phyloP scores from a whole-genome alignment of 2,113 vertebrate species.

The Mirza zaza region DNA sequence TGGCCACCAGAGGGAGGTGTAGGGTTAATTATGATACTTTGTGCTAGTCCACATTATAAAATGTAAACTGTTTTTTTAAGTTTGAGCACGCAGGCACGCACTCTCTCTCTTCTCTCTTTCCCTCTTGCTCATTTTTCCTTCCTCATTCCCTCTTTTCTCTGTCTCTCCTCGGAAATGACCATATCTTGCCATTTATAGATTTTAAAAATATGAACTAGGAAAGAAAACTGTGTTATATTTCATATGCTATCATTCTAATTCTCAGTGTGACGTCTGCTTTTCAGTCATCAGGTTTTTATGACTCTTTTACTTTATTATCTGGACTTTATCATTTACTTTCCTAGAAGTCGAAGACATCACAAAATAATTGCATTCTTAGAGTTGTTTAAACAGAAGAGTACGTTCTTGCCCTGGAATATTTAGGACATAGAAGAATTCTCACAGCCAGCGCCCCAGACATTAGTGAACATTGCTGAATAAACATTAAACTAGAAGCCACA shows the following conservation, averaged over 20 bases:
- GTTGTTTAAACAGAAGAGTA: not conserved
- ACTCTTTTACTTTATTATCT: not conserved
- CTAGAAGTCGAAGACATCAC: not conserved
- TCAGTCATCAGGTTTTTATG: not conserved
- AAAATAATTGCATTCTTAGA: not conserved
- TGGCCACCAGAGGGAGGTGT: slow-evolving; percentile 59
- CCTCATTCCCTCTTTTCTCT: not conserved
- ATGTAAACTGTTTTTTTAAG: not conserved
- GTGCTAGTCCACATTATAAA: not conserved
- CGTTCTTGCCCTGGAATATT: not conserved
- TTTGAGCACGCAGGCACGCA: rapidly evolving
- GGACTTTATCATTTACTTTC: not conserved
- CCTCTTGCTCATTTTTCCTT: not conserved
- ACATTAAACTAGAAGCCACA: not conserved
- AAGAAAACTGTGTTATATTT: not conserved
- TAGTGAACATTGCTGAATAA: not conserved
- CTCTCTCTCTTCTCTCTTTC: not conserved
- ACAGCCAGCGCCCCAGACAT: not conserved
- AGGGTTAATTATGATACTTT: not conserved
- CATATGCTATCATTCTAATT: not conserved
- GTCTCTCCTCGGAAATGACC: not conserved
- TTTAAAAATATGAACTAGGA: not conserved
- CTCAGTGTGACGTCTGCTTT: not conserved
- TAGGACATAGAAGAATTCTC: not conserved
- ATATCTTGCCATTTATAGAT: not conserved